Percentiles rank a stretch among this genome's conserved stretches.
These are phyloP conservation scores for Oceanites oceanicus DNA, from an alignment of 2,113 vertebrate genomes.

Conservation along the genomic window DNA sequence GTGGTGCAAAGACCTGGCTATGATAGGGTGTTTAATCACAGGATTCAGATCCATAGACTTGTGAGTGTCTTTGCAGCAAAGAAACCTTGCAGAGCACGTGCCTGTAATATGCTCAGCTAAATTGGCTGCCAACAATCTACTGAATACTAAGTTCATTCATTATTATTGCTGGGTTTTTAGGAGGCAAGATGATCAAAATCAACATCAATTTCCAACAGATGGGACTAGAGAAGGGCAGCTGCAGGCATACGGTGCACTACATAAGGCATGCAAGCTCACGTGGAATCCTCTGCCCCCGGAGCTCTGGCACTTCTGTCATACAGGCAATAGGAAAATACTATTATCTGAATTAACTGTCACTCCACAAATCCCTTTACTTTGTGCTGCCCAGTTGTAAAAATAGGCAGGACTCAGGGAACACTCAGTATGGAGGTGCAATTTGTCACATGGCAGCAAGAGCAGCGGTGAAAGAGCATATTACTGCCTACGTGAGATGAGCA, in stretches of 20 bases:
- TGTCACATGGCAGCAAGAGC: neutral
- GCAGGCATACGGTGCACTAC: neutral
- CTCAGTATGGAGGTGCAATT: neutral
- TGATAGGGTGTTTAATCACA: no score
- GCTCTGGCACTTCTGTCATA: neutral
- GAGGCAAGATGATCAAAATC: constrained; percentile 15
- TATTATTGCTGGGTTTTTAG: neutral
- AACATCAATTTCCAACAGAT: constrained; percentile 43
- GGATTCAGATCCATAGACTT: neutral
- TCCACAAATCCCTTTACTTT: neutral
- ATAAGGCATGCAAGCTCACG: neutral
- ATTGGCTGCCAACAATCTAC: neutral
- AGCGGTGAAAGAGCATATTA: neutral
- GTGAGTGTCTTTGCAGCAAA: neutral
- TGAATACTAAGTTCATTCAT: constrained; percentile 17
- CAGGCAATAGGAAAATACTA: neutral
- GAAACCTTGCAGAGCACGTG: neutral
- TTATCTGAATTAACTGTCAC: constrained; percentile 20
- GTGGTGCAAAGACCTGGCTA: neutral
- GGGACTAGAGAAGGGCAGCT: constrained; percentile 48
- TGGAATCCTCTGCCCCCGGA: constrained; percentile 2
- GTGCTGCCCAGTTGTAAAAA: neutral
- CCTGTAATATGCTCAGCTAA: neutral
- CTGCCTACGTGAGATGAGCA: neutral
- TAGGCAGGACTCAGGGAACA: neutral